phyloP scores from a whole-genome alignment of 2,113 vertebrate genomes.

The Oreotrochilus melanogaster region DNA sequence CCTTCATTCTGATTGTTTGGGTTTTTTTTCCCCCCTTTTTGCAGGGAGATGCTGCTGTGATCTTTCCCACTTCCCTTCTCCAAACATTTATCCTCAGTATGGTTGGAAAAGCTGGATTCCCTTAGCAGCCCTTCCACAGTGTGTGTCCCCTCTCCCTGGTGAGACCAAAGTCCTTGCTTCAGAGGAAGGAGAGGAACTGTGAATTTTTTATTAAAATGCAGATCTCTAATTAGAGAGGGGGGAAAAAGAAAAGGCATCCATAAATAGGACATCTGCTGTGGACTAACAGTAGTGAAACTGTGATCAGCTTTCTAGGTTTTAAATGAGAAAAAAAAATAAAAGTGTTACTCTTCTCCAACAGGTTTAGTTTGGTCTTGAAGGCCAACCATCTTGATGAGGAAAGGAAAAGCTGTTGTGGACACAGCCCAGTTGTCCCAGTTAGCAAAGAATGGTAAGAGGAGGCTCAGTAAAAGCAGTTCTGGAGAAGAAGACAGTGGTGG shows the following conservation, averaged over 20 bases:
- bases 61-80: not conserved
- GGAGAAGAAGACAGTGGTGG: not conserved
- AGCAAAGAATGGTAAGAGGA: not conserved
- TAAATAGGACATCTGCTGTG: not conserved
- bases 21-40: not conserved
- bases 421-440: not conserved
- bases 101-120: not conserved
- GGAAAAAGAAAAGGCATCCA: not conserved
- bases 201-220: not conserved
- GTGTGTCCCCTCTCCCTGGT: not conserved
- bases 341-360: not conserved
- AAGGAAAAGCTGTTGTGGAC: fast-evolving
- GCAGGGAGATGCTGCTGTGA: not conserved
- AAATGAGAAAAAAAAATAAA: not conserved
- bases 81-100: fast-evolving
- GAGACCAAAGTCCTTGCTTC: not conserved
- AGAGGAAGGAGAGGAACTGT: not conserved
- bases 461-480: not conserved
- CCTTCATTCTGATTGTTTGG: not conserved
- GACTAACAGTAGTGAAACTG: not conserved
- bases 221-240: not conserved
- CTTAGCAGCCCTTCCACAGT: fast-evolving
- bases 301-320: not conserved
- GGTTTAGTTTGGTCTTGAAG: not conserved
- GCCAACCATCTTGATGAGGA: not conserved